These are phyloP conservation scores for Cancer borealis DNA, from an alignment of 2,888 invertebrate genomes.

Conservation along the genomic window DNA sequence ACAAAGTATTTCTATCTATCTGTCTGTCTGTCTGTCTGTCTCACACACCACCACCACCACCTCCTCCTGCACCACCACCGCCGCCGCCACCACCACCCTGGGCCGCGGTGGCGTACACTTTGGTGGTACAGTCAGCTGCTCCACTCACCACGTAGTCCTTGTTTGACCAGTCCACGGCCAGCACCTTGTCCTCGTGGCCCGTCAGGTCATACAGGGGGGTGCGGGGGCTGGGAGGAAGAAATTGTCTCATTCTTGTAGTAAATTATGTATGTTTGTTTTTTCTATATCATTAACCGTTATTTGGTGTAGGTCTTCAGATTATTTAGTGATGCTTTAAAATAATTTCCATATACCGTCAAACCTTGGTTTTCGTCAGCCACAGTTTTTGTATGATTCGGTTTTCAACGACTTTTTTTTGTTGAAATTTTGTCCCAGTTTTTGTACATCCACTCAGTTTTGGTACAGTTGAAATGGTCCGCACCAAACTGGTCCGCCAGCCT, in stretches of 20 bases:
- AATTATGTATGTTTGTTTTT: too few species aligned
- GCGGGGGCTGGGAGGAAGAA: slow-evolving; percentile 82
- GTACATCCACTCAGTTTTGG: neutral
- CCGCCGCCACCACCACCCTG: too few species aligned
- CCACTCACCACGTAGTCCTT: slow-evolving; percentile 93
- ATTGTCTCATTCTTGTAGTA: too few species aligned
- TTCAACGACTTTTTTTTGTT: neutral
- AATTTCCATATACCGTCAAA: slow-evolving; percentile 4
- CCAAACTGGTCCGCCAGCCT: neutral
- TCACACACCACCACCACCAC: too few species aligned
- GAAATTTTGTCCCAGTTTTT: neutral
- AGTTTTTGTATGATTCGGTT: slow-evolving; percentile 35
- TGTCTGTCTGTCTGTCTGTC: too few species aligned
- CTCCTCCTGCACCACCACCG: too few species aligned
- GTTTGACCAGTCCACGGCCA: slow-evolving; percentile 96
- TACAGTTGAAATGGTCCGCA: neutral
- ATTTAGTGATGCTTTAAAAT: too few species aligned
- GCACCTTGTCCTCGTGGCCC: slow-evolving; percentile 95
- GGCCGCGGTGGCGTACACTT: slow-evolving; percentile 42
- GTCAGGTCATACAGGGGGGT: slow-evolving; percentile 94
- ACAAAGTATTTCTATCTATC: too few species aligned
- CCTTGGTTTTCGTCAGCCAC: too few species aligned
- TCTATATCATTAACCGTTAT: too few species aligned
- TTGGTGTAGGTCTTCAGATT: too few species aligned
- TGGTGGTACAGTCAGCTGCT: slow-evolving; percentile 85